phyloP scores from a whole-genome alignment of 2,888 invertebrate genomes.

The Adela reaumurella region DNA sequence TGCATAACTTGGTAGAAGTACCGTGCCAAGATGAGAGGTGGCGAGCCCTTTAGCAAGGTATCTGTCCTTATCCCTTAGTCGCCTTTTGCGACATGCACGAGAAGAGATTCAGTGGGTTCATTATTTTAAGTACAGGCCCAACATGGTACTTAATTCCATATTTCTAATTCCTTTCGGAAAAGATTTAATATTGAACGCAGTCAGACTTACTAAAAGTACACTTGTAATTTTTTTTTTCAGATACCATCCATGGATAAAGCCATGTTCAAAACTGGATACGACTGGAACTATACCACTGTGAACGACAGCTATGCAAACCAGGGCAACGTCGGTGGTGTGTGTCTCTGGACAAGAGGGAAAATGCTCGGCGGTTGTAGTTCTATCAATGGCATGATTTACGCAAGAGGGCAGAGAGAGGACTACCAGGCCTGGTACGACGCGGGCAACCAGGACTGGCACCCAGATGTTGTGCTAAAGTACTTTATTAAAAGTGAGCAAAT shows the following conservation, averaged over 20 bases:
- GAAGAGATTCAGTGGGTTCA: too few species aligned
- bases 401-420: conserved; percentile 46
- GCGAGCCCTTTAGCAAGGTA: too few species aligned
- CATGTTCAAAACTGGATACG: conserved; percentile 43
- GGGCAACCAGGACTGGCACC: conserved; percentile 56
- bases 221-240: conserved; percentile 11
- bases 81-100: too few species aligned
- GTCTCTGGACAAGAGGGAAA: conserved; percentile 59
- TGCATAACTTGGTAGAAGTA: too few species aligned
- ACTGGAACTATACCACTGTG: conserved; percentile 82
- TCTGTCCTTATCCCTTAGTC: too few species aligned
- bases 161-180: too few species aligned
- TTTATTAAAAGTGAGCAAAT: conserved; percentile 48
- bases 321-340: conserved; percentile 42
- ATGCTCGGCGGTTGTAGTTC: conserved; percentile 56
- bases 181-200: too few species aligned
- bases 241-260: conserved; percentile 9
- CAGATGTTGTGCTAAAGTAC: conserved; percentile 41
- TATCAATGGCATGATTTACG: conserved; percentile 55
- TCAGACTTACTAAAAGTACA: too few species aligned
- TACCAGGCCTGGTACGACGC: conserved; percentile 48
- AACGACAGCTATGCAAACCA: conserved; percentile 67
- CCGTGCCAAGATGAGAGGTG: too few species aligned
- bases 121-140: too few species aligned
- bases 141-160: too few species aligned